A percentile compares a stretch with the other conserved stretches of the same genome.
Evolutionary conservation across 1,140 invertebrate species (phyloP).

Genomic region (Anastrepha ludens): DNA sequence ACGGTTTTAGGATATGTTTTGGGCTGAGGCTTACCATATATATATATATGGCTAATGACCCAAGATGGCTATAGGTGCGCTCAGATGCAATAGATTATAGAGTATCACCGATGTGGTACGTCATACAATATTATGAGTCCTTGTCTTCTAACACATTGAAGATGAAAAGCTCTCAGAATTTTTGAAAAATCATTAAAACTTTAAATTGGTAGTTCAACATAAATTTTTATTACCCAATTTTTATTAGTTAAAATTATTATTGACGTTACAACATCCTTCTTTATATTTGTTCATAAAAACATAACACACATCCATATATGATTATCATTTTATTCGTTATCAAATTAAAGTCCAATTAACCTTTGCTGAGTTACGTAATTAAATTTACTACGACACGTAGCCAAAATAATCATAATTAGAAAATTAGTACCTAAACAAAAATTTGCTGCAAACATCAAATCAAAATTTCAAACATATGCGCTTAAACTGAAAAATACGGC

Average conservation of each 20-base stretch:
- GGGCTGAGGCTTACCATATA: too few species aligned
- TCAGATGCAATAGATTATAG: too few species aligned
- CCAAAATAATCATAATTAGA: not conserved
- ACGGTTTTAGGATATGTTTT: too few species aligned
- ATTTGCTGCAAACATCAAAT: slow-evolving; percentile 33
- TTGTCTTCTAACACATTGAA: too few species aligned
- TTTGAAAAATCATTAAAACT: not conserved
- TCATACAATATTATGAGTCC: too few species aligned
- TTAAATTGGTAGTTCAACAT: not conserved
- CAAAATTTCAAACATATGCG: slow-evolving; percentile 25
- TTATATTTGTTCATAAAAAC: too few species aligned
- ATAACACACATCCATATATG: not conserved
- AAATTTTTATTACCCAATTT: too few species aligned
- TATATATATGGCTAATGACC: too few species aligned
- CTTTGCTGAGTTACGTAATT: slow-evolving; percentile 30
- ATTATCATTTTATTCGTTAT: not conserved
- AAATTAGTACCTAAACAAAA: slow-evolving; percentile 5
- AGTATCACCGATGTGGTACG: too few species aligned
- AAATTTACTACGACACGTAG: slow-evolving; percentile 8
- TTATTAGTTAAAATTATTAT: too few species aligned
- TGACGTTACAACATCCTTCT: too few species aligned
- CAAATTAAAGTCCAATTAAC: slow-evolving; percentile 42
- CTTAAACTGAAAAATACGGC: slow-evolving; percentile 4
- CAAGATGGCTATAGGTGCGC: too few species aligned
- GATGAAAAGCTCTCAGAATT: not conserved